Conservation (phyloP, 2,797 vertebrate species). For the Thaleichthys pacificus region DNA sequence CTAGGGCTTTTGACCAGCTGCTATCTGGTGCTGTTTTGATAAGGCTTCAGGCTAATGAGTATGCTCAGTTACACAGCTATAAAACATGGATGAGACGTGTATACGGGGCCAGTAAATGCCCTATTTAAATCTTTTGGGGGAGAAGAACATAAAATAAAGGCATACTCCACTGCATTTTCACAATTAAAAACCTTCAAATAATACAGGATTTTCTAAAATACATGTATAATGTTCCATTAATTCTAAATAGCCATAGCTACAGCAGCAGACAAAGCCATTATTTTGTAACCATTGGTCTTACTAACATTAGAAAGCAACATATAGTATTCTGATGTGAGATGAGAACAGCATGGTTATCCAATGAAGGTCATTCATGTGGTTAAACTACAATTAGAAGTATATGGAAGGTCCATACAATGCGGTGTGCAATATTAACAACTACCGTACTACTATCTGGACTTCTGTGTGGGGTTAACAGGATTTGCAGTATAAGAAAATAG, state of each 20-base stretch:
- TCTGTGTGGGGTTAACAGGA: background rate
- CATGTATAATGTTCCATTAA: too few species aligned
- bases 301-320: background rate
- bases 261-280: background rate
- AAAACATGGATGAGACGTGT: constrained; percentile 2
- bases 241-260: too few species aligned
- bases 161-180: background rate
- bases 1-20: background rate
- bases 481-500: background rate
- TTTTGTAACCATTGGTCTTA: background rate
- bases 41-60: background rate
- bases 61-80: background rate
- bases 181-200: too few species aligned
- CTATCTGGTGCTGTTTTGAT: constrained; percentile 2
- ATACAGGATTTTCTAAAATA: background rate
- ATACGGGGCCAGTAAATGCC: background rate
- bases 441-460: background rate
- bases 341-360: background rate
- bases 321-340: background rate
- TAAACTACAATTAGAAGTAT: background rate
- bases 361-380: background rate
- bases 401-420: too few species aligned
- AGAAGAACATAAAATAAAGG: background rate
- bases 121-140: background rate
- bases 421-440: background rate